phyloP scores from a whole-genome alignment of 1,140 invertebrate genomes.

The Bombus confusus region DNA sequence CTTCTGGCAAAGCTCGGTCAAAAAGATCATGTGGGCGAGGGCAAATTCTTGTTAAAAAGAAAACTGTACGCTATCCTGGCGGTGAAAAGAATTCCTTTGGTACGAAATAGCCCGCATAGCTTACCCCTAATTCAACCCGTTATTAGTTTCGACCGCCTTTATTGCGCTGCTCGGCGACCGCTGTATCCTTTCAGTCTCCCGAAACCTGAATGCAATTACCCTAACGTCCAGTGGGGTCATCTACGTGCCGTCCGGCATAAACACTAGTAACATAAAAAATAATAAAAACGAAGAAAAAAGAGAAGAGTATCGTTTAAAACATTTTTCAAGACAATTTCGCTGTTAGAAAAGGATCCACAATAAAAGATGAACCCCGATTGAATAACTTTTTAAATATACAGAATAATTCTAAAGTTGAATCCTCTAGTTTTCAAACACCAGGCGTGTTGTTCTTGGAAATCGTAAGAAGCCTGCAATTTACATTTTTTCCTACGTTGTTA shows the following conservation, averaged over 20 bases:
- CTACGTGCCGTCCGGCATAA: neutral
- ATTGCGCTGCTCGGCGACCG: slow-evolving; percentile 41
- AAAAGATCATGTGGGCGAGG: slow-evolving; percentile 9
- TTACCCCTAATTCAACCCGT: slow-evolving; percentile 76
- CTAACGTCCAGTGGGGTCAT: neutral
- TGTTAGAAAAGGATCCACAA: neutral
- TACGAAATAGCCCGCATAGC: slow-evolving; percentile 37
- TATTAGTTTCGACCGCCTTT: slow-evolving; percentile 73
- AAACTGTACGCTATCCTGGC: neutral
- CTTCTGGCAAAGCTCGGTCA: neutral
- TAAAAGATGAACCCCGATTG: rapidly evolving
- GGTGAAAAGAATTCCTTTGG: slow-evolving; percentile 28
- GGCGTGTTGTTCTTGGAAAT: neutral
- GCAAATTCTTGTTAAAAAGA: slow-evolving; percentile 35
- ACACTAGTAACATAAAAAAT: neutral
- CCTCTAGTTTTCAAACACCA: too few species aligned
- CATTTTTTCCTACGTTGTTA: neutral
- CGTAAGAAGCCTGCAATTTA: too few species aligned
- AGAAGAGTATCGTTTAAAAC: too few species aligned
- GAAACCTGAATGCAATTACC: slow-evolving; percentile 26
- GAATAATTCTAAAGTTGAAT: too few species aligned
- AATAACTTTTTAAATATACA: neutral
- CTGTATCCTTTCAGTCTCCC: slow-evolving; percentile 3
- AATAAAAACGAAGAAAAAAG: neutral
- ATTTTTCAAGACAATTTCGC: neutral